Conservation (phyloP, 2,888 invertebrate genomes). For the Yponomeuta malinellus region DNA sequence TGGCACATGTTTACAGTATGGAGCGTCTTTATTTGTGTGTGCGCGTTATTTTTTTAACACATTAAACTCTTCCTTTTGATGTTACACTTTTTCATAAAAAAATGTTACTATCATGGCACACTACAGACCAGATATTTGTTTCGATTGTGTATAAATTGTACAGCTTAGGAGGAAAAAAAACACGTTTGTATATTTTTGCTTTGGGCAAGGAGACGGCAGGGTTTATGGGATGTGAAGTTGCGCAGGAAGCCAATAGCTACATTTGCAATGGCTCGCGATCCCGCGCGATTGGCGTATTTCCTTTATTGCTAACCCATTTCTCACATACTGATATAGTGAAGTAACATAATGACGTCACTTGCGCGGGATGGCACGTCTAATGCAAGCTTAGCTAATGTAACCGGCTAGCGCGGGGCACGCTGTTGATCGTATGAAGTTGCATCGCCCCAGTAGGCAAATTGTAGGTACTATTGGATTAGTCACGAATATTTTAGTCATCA, state of each 20-base stretch:
- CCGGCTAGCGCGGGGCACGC: slow-evolving; percentile 15
- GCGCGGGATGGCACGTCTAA: slow-evolving; percentile 23
- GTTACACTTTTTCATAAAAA: not conserved
- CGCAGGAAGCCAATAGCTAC: slow-evolving; percentile 34
- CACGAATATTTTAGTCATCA: slow-evolving; percentile 65
- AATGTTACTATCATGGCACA: slow-evolving; percentile 23
- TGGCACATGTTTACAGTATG: not conserved
- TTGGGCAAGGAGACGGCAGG: slow-evolving; percentile 47
- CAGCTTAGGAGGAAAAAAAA: slow-evolving; percentile 43
- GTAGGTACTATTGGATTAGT: slow-evolving; percentile 55
- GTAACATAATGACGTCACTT: no score
- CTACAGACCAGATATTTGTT: slow-evolving; percentile 35
- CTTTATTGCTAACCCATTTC: no score
- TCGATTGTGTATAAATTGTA: slow-evolving; percentile 65
- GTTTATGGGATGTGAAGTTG: slow-evolving; percentile 46
- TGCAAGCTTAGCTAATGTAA: not conserved
- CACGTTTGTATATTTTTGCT: slow-evolving; percentile 72
- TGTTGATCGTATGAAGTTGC: slow-evolving; percentile 13
- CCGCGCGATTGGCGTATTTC: no score
- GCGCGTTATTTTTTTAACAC: not conserved
- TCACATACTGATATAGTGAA: no score
- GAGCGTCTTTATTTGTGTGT: not conserved
- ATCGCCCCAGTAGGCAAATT: not conserved
- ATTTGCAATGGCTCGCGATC: slow-evolving; percentile 17
- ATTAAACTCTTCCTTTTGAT: not conserved